Percentiles rank a stretch among this genome's conserved stretches.
Evolutionary conservation across 2,113 vertebrate species (phyloP).

Genomic region (Australoheros scitulus): DNA sequence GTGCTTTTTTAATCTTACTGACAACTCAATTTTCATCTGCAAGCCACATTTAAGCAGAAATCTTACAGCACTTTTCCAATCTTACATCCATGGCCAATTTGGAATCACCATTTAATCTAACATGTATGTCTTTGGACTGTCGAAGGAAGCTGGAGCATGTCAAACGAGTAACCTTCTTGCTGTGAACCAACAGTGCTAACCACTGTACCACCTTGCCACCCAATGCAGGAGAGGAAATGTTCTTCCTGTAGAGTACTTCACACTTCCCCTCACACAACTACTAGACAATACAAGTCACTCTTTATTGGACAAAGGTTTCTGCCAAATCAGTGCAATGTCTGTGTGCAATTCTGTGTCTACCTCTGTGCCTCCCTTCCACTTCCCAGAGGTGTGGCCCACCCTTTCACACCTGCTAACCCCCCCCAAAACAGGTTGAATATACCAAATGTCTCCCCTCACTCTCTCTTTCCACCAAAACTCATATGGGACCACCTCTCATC

Average conservation of each 20-base stretch:
- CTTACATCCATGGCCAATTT: too few relatives aligned
- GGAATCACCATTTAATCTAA: neutral
- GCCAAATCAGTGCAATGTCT: neutral
- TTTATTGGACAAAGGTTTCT: neutral
- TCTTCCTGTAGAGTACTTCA: neutral
- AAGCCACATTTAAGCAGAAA: neutral
- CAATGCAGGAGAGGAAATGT: neutral
- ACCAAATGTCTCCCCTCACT: slow-evolving; percentile 70
- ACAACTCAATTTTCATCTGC: neutral
- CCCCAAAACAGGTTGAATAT: slow-evolving; percentile 62
- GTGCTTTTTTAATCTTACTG: neutral
- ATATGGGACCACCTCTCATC: slow-evolving; percentile 59
- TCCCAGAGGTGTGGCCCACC: slow-evolving; percentile 38
- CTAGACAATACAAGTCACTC: neutral
- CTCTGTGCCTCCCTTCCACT: slow-evolving; percentile 44
- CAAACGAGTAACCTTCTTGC: neutral
- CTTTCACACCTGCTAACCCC: slow-evolving; percentile 68
- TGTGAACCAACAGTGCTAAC: too few relatives aligned
- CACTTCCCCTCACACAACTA: neutral
- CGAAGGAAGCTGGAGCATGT: neutral
- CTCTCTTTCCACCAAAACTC: slow-evolving; percentile 63
- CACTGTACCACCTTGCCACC: neutral
- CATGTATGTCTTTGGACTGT: neutral
- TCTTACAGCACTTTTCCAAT: neutral
- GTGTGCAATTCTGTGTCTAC: neutral